These are phyloP conservation scores for Plodia interpunctella DNA, from an alignment of 1,140 invertebrate genomes.

Conservation along the genomic window DNA sequence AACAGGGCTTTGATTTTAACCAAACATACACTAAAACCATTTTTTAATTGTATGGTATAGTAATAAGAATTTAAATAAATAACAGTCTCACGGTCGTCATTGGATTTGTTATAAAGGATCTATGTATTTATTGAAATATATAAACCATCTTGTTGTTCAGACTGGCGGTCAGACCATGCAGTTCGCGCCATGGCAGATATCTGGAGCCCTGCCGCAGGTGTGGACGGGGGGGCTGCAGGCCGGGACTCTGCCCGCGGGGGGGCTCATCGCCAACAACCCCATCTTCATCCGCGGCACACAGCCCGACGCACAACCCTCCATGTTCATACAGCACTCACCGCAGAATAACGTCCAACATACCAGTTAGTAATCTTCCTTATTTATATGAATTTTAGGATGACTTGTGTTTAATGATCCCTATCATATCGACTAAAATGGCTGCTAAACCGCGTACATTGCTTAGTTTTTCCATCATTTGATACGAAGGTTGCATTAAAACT, in stretches of 20 bases:
- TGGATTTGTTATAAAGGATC: too few species aligned
- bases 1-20: too few species aligned
- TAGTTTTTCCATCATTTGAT: too few species aligned
- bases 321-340: constrained; percentile 92
- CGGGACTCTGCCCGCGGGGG: constrained; percentile 51
- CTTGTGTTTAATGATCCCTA: too few species aligned
- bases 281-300: constrained; percentile 90
- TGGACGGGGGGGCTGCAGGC: constrained; percentile 84
- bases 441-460: too few species aligned
- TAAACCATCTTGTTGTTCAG: constrained; percentile 32
- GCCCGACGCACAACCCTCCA: constrained; percentile 81
- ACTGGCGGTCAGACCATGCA: constrained; percentile 79
- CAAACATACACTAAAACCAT: too few species aligned
- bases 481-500: too few species aligned
- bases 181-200: constrained; percentile 80
- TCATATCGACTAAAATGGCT: neutral
- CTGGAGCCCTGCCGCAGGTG: constrained; percentile 81
- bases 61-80: too few species aligned
- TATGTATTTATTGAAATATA: neutral
- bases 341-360: constrained; percentile 74
- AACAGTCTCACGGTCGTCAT: too few species aligned
- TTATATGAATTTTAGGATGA: too few species aligned
- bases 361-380: constrained; percentile 40
- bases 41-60: too few species aligned
- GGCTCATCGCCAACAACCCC: constrained; percentile 82